Percentiles rank a stretch among this genome's conserved stretches.
Evolutionary conservation across 2,113 vertebrate genomes (phyloP).

Genomic region (Lepisosteus osseus): DNA sequence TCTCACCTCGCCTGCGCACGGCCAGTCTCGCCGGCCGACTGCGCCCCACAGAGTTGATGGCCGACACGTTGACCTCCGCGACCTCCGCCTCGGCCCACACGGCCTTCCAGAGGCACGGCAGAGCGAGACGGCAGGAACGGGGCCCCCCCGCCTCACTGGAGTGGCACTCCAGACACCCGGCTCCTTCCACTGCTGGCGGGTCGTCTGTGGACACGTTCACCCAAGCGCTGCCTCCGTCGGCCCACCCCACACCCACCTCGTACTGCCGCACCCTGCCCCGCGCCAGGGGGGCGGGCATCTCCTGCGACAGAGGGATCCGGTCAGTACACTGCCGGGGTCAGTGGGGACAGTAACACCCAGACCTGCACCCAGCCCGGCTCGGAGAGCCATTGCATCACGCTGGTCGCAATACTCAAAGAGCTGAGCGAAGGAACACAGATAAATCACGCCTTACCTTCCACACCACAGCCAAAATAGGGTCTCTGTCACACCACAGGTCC

Average conservation of each 20-base stretch:
- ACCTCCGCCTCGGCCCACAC: slow-evolving; percentile 5
- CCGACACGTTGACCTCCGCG: slow-evolving; percentile 37
- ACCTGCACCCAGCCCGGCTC: no score
- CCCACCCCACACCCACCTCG: slow-evolving; percentile 29
- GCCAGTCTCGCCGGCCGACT: slow-evolving; percentile 39
- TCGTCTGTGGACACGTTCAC: slow-evolving; percentile 26
- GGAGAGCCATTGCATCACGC: no score
- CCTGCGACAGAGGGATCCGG: slow-evolving; percentile 29
- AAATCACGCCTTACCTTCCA: slow-evolving; percentile 58
- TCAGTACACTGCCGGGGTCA: background rate
- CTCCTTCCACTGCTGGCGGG: background rate
- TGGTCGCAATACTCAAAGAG: no score
- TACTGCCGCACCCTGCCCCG: slow-evolving; percentile 47
- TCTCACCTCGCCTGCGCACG: slow-evolving; percentile 39
- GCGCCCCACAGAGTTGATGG: slow-evolving; percentile 41
- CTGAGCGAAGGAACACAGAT: background rate
- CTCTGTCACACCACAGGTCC: slow-evolving; percentile 62
- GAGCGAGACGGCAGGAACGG: slow-evolving; percentile 16
- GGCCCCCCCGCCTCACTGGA: background rate
- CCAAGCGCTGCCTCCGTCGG: background rate
- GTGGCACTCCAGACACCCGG: background rate
- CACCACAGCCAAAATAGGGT: slow-evolving; percentile 39
- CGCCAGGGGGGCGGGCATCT: slow-evolving; percentile 45
- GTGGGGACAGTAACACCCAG: no score
- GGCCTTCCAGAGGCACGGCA: slow-evolving; percentile 18